Conservation (phyloP, 2,113 vertebrate genomes). For the Muscicapa adusta region DNA sequence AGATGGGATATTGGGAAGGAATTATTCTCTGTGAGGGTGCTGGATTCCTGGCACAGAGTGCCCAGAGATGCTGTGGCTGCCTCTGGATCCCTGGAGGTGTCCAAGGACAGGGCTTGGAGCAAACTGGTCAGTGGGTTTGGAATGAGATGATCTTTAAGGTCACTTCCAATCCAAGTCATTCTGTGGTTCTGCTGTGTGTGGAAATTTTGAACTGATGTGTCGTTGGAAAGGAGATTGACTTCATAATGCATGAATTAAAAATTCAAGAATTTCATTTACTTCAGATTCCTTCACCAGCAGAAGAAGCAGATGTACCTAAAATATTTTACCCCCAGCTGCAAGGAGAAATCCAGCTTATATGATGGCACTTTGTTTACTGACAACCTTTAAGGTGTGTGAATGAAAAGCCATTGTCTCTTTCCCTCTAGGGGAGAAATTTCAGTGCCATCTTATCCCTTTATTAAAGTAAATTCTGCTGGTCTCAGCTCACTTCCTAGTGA, state of each 20-base stretch:
- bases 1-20: neutral
- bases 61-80: neutral
- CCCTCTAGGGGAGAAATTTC: neutral
- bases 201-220: neutral
- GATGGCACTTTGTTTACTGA: neutral
- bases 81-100: neutral
- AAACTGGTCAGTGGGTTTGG: neutral
- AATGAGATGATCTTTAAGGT: neutral
- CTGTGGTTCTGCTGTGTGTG: neutral
- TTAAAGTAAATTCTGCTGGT: constrained; percentile 46
- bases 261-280: neutral
- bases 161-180: neutral
- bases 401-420: neutral
- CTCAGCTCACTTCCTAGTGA: constrained; percentile 24
- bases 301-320: neutral
- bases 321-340: neutral
- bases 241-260: neutral
- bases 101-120: neutral
- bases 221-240: neutral
- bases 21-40: neutral
- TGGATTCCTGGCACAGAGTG: neutral
- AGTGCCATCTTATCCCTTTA: neutral
- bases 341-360: neutral
- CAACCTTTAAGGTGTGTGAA: neutral
- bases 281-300: neutral